Percentiles rank a stretch among this genome's conserved stretches.
Conservation (phyloP, 1,140 invertebrate species). For the Aphaenogaster ashmeadi region DNA sequence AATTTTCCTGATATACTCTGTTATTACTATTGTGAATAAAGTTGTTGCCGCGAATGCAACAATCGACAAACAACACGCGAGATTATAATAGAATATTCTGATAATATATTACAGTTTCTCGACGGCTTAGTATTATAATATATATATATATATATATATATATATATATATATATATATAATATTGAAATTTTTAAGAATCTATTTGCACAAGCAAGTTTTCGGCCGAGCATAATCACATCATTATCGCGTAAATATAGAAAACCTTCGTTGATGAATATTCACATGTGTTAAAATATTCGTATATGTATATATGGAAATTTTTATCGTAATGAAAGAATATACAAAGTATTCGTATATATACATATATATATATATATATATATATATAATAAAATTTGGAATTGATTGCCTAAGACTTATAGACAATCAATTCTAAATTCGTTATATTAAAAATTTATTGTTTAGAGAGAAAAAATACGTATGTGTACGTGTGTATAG, state of each 20-base stretch:
- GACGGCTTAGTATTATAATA: background rate
- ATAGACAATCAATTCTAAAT: background rate
- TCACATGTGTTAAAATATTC: conserved; percentile 3
- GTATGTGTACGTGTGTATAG: background rate
- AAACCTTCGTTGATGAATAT: background rate
- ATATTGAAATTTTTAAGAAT: background rate
- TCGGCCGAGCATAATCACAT: background rate
- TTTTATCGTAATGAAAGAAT: background rate
- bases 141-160: too few relatives aligned
- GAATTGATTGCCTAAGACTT: too few relatives aligned
- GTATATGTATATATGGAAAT: background rate
- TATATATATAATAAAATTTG: too few relatives aligned
- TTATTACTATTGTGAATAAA: conserved; percentile 41
- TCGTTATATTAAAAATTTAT: background rate
- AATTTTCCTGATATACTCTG: conserved; percentile 41
- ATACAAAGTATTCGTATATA: background rate
- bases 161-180: background rate
- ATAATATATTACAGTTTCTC: background rate
- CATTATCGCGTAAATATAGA: background rate
- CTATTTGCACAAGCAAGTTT: background rate
- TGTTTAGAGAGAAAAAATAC: background rate
- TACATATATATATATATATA: background rate
- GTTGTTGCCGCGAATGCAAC: conserved; percentile 3
- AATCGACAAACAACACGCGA: background rate
- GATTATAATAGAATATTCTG: conserved; percentile 29